A percentile compares a stretch with the other conserved stretches of the same genome.
phyloP scores from a whole-genome alignment of 2,113 vertebrate genomes.

The Crypturellus undulatus region DNA sequence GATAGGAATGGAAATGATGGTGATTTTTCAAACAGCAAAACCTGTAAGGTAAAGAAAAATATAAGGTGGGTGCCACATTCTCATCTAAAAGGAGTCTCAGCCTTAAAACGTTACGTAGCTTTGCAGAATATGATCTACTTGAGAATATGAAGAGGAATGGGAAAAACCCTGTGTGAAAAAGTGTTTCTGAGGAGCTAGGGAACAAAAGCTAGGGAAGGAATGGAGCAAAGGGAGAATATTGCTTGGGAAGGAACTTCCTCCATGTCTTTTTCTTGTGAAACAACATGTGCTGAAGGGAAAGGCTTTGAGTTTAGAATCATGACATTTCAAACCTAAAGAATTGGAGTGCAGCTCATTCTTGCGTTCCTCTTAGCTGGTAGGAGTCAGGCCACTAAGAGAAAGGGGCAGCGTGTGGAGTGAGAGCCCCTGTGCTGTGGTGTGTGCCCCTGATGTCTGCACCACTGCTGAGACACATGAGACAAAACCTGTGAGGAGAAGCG shows the following conservation, averaged over 20 bases:
- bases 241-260: not conserved
- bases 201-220: not conserved
- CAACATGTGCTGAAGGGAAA: not conserved
- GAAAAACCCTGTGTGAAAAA: not conserved
- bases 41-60: not conserved
- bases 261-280: not conserved
- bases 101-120: not conserved
- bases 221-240: not conserved
- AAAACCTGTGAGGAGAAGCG: not conserved
- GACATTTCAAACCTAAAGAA: not conserved
- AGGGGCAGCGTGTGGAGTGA: not conserved
- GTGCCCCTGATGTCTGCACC: not conserved
- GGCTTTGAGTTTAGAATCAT: not conserved
- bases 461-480: no score
- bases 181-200: not conserved
- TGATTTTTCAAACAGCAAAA: constrained; percentile 46
- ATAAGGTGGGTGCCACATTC: not conserved
- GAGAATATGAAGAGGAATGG: not conserved
- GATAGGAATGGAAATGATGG: constrained; percentile 35
- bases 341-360: not conserved
- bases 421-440: not conserved
- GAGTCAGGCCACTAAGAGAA: not conserved
- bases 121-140: not conserved
- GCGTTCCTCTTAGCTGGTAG: not conserved
- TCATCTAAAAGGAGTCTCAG: not conserved